Evolutionary conservation across 2,888 invertebrate genomes (phyloP).

Genomic region (Ectemnius cavifrons): DNA sequence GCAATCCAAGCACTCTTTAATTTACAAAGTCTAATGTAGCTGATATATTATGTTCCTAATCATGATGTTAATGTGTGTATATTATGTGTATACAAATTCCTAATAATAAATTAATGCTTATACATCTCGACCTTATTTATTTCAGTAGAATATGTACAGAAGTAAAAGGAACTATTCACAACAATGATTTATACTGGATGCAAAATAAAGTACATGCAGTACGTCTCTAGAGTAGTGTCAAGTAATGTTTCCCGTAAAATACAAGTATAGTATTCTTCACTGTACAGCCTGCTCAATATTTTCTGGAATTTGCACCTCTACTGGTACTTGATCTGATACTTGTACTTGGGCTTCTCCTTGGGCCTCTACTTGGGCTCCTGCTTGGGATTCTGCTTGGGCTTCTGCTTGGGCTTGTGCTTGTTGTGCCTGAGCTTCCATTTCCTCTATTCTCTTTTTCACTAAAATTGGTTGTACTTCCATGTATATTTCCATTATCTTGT

Average conservation of each 20-base stretch:
- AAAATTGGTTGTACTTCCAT: slow-evolving; percentile 81
- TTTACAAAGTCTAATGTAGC: slow-evolving; percentile 53
- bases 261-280: neutral
- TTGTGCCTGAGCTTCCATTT: slow-evolving; percentile 73
- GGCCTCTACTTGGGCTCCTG: slow-evolving; percentile 26
- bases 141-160: neutral
- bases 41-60: slow-evolving; percentile 60
- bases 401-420: slow-evolving; percentile 38
- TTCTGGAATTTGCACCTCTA: neutral
- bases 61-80: slow-evolving; percentile 61
- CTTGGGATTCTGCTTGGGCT: slow-evolving; percentile 19
- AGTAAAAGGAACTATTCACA: slow-evolving; percentile 2
- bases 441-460: slow-evolving; percentile 79
- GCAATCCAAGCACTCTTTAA: slow-evolving; percentile 40
- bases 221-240: no score
- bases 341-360: neutral
- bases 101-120: slow-evolving; percentile 65
- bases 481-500: slow-evolving; percentile 82
- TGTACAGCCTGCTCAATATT: neutral
- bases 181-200: neutral
- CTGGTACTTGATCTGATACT: neutral
- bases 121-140: slow-evolving; percentile 35
- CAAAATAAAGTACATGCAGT: no score
- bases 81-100: slow-evolving; percentile 65
- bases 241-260: no score